Evolutionary conservation across 2,888 invertebrate species (phyloP).

Genomic region (Sylvicola fuscatus): DNA sequence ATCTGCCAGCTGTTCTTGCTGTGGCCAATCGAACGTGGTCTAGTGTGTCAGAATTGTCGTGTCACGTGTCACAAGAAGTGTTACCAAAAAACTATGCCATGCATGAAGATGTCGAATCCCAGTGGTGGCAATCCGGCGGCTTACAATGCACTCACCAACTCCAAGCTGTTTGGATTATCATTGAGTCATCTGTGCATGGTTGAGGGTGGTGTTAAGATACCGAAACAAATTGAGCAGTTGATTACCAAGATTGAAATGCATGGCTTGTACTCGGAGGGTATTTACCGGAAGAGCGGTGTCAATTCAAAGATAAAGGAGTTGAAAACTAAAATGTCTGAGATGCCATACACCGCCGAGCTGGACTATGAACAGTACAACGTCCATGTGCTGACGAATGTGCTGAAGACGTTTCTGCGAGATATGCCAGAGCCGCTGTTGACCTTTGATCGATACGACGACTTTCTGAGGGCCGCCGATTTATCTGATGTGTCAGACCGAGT

Average conservation of each 20-base stretch:
- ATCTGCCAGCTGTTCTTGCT: conserved; percentile 84
- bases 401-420: conserved; percentile 78
- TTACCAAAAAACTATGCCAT: conserved; percentile 49
- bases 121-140: conserved; percentile 9
- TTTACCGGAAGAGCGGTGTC: conserved; percentile 82
- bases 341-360: conserved; percentile 41
- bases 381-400: conserved; percentile 73
- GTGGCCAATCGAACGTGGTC: conserved; percentile 86
- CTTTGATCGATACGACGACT: conserved; percentile 87
- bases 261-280: conserved; percentile 79
- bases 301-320: conserved; percentile 65
- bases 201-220: conserved; percentile 44
- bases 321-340: conserved; percentile 50
- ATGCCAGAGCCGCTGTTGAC: conserved; percentile 86
- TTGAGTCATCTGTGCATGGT: conserved; percentile 49
- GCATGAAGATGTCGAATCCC: conserved; percentile 47
- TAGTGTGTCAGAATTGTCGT: conserved; percentile 61
- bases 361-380: conserved; percentile 64
- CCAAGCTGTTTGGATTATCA: conserved; percentile 58
- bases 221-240: conserved; percentile 70
- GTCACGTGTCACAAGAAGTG: conserved; percentile 91
- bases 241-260: conserved; percentile 80
- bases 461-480: conserved; percentile 71
- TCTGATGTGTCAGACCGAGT: conserved; percentile 64
- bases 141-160: conserved; percentile 10